Percentiles rank a stretch among this genome's conserved stretches.
Conservation (phyloP, 1,140 invertebrate species). For the Drepana arcuata region DNA sequence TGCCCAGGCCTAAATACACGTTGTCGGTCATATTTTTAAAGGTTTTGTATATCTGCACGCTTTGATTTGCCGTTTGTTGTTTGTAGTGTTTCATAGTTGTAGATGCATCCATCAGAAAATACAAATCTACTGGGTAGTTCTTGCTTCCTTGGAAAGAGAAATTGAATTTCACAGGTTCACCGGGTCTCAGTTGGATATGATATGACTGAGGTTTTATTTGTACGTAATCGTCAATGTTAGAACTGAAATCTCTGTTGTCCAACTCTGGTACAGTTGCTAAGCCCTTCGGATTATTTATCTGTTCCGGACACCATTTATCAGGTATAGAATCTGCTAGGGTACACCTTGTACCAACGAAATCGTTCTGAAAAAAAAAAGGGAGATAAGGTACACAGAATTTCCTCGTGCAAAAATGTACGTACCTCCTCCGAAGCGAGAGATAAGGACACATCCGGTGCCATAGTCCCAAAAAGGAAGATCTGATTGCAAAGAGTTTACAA, state of each 20-base stretch:
- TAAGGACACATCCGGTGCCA: no score
- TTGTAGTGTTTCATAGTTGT: constrained; percentile 82
- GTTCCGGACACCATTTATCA: constrained; percentile 21
- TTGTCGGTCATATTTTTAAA: constrained; percentile 88
- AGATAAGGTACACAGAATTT: no score
- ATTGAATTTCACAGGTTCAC: constrained; percentile 26
- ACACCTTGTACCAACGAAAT: constrained; percentile 25
- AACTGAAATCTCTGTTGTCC: constrained; percentile 23
- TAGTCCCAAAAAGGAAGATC: no score
- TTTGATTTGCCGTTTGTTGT: constrained; percentile 77
- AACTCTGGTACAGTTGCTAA: neutral
- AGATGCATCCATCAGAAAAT: constrained; percentile 91
- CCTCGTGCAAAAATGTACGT: no score
- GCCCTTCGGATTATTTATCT: constrained; percentile 18
- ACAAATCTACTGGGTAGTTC: constrained; percentile 91
- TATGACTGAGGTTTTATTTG: constrained; percentile 52
- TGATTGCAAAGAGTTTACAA: no score
- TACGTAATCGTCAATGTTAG: constrained; percentile 19
- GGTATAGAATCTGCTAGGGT: constrained; percentile 6
- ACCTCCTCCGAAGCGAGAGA: no score
- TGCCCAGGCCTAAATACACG: constrained; percentile 88
- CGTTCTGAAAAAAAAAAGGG: constrained; percentile 30
- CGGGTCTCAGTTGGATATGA: constrained; percentile 31
- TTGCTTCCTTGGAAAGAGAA: constrained; percentile 74
- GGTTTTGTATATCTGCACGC: constrained; percentile 73